Evolutionary conservation across 2,797 vertebrate species (phyloP).

Genomic region (Stomatorhinus walkeri): DNA sequence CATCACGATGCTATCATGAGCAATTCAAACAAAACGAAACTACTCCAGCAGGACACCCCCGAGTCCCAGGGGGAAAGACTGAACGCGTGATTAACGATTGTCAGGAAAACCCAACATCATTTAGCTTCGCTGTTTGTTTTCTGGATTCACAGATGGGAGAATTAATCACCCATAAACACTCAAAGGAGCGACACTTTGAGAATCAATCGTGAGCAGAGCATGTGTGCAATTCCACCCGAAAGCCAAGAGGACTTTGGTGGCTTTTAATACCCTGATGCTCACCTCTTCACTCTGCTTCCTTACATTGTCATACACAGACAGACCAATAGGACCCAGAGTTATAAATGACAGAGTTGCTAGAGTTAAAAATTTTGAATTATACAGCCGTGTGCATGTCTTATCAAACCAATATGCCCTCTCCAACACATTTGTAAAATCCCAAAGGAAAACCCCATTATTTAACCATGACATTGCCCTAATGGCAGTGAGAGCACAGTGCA

Average conservation of each 20-base stretch:
- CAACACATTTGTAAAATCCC: not conserved
- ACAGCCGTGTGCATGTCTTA: not conserved
- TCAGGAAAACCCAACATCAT: constrained; percentile 34
- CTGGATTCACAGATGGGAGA: constrained; percentile 39
- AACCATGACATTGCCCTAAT: not conserved
- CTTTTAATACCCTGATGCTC: constrained; percentile 37
- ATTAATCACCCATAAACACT: constrained; percentile 41
- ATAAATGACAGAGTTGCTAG: not conserved
- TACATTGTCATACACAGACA: not conserved
- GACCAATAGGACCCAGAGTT: not conserved
- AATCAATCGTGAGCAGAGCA: constrained; percentile 42
- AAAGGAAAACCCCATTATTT: not conserved
- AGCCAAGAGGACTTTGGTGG: constrained; percentile 41
- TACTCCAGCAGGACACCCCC: not conserved
- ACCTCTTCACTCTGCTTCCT: not conserved
- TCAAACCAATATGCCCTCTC: not conserved
- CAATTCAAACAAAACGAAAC: not conserved
- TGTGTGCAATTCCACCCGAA: constrained; percentile 21
- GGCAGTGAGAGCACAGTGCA: not conserved
- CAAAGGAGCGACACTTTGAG: constrained; percentile 36
- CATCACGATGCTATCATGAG: not conserved
- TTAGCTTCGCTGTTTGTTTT: constrained; percentile 25
- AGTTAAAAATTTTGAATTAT: not conserved
- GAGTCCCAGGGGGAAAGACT: not conserved
- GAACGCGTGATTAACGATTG: constrained; percentile 24